Evolutionary conservation across 2,113 vertebrate species (phyloP).

Genomic region (Barbus barbus): DNA sequence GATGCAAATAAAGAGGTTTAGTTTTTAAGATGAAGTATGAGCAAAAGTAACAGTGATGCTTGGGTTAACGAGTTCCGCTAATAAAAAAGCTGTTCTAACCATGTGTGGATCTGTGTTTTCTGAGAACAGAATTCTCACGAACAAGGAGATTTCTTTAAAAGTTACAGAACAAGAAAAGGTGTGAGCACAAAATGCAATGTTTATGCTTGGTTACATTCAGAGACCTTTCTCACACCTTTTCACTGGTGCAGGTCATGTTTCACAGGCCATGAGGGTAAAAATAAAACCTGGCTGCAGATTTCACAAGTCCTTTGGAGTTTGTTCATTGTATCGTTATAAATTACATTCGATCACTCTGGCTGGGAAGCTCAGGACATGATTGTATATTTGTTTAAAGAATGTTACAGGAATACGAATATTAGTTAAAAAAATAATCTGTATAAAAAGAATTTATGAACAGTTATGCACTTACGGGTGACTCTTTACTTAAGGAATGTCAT

Average conservation of each 20-base stretch:
- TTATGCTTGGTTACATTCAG: background rate
- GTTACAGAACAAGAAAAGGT: slow-evolving; percentile 6
- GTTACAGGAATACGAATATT: background rate
- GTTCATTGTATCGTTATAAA: slow-evolving; percentile 10
- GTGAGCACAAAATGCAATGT: background rate
- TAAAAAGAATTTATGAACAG: no score
- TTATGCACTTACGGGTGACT: no score
- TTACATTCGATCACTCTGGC: background rate
- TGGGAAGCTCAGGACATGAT: background rate
- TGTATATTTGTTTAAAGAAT: background rate
- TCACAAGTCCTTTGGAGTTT: slow-evolving; percentile 21
- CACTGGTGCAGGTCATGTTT: slow-evolving; percentile 7
- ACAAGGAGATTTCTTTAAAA: background rate
- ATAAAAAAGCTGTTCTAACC: background rate
- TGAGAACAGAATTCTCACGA: background rate
- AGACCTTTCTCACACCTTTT: slow-evolving; percentile 28
- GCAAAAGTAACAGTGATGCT: background rate
- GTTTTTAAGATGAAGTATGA: background rate
- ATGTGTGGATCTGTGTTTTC: background rate
- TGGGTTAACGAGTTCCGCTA: background rate
- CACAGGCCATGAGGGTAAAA: slow-evolving; percentile 5
- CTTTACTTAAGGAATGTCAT: no score
- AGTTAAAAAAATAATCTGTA: no score
- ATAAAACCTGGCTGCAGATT: slow-evolving; percentile 24
- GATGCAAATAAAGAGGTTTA: background rate